A percentile compares a stretch with the other conserved stretches of the same genome.
Evolutionary conservation across 1,140 invertebrate genomes (phyloP).

Genomic region (Matsumurasca onukii): DNA sequence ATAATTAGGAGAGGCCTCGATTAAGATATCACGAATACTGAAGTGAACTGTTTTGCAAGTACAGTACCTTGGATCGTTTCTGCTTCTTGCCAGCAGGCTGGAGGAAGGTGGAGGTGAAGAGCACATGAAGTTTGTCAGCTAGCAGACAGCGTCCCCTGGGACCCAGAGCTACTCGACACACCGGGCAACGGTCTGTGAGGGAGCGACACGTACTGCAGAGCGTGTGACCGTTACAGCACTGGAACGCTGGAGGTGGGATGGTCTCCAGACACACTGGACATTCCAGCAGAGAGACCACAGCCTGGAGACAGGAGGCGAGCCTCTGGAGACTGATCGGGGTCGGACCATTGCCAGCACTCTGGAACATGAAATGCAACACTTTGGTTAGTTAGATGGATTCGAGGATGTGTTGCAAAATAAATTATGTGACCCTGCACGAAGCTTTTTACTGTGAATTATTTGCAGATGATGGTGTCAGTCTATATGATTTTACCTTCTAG

Average conservation of each 20-base stretch:
- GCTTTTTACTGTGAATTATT: too few species aligned
- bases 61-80: conserved; percentile 25
- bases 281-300: conserved; percentile 57
- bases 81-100: conserved; percentile 12
- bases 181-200: conserved; percentile 59
- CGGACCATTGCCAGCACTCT: conserved; percentile 54
- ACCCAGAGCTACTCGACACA: conserved; percentile 55
- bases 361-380: conserved; percentile 42
- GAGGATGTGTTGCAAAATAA: too few species aligned
- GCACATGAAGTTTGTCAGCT: conserved; percentile 54
- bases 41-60: too few species aligned
- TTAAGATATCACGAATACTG: too few species aligned
- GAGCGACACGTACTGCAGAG: conserved; percentile 60
- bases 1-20: too few species aligned
- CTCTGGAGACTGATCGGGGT: conserved; percentile 54
- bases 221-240: conserved; percentile 67
- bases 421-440: too few species aligned
- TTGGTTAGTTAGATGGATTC: too few species aligned
- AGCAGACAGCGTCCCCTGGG: conserved; percentile 56
- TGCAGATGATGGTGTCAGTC: too few species aligned
- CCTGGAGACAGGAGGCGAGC: conserved; percentile 51
- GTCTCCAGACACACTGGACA: conserved; percentile 64
- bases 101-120: conserved; percentile 48
- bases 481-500: too few species aligned
- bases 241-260: conserved; percentile 59